Evolutionary conservation across 2,888 invertebrate genomes (phyloP).

Genomic region (Ophraella communa): DNA sequence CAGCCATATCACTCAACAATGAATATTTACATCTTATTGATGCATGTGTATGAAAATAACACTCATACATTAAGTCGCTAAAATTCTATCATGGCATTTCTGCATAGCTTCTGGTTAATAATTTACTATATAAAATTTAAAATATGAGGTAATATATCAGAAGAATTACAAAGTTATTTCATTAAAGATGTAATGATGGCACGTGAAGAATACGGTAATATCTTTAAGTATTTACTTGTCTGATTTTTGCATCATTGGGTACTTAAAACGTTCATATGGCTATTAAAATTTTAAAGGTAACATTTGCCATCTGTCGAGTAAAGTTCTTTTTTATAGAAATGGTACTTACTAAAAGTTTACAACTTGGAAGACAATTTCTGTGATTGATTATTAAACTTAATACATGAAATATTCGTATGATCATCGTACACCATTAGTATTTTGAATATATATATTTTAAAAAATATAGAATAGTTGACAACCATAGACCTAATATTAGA

Average conservation of each 20-base stretch:
- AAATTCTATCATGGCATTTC: too few relatives aligned
- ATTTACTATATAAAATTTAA: neutral
- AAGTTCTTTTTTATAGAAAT: conserved; percentile 13
- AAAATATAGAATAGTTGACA: too few relatives aligned
- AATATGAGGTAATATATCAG: neutral
- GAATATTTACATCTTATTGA: too few relatives aligned
- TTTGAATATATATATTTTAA: too few relatives aligned
- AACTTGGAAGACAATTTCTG: neutral
- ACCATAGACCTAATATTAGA: too few relatives aligned
- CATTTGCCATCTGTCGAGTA: conserved; percentile 22
- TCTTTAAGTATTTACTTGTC: conserved; percentile 2
- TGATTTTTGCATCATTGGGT: conserved; percentile 6
- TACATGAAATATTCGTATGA: neutral
- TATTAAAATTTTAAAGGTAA: conserved; percentile 24
- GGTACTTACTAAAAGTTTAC: conserved; percentile 3
- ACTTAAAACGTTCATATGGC: conserved; percentile 6
- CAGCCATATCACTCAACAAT: too few relatives aligned
- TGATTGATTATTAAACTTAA: neutral
- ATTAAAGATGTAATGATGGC: neutral
- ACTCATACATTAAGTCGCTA: too few relatives aligned
- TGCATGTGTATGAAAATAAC: too few relatives aligned
- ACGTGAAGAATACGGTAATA: neutral
- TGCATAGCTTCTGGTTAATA: neutral
- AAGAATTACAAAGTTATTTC: neutral
- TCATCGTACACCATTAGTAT: too few relatives aligned